Base-by-base conservation (phyloP, 2,888 invertebrate species). In the Troides aeacus region DNA sequence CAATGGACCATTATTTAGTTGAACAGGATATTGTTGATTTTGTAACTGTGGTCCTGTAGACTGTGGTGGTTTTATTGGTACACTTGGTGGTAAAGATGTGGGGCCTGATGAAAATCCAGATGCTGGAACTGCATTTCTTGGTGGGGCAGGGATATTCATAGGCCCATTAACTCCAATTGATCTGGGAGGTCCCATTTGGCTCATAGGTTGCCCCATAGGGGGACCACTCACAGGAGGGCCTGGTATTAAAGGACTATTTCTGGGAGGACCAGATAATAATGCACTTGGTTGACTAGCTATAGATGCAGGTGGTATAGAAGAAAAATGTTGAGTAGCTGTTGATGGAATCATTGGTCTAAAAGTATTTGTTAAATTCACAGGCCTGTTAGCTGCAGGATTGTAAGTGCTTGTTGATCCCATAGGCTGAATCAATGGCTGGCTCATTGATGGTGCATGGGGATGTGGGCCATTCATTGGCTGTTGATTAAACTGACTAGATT, bases 401-500 rank as follows among this genome's bases (percentile, higher is more conserved):
- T 77, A 83, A 56, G 79, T 75, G 77, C 74, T 83, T 69, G 86
- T 78, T 64, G 80, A 73, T 59, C 76, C 75, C 68, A 82, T 81
- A 72, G 77, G 79, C 69, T 79, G 82, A 71, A 74, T 78, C 39
- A 78, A 71, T 62, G 71, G 71, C 68, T 73, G 75, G 56, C 75
- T 70, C 70, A 76, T 66, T 60, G 71, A 65, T 46, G 73, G 67
- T 18, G 64, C 70, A 67, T 72, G 58, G 60, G 75, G 71, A n/a
- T 74, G 80, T 66, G 88, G 91, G n/a, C 90, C 90, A 83, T 90
- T 92, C 23, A 84, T 71, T 56, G 85, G 73, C 72, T 87, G 83
- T 77, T 87, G 89, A 74, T 77, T 86, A 73, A 79, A 81, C 76
- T 89, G 90, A 90, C 89, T 92, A 90, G 92, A 88, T 71, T 92